Conservation (phyloP, 2,888 invertebrate genomes). For the Drosophila multiciliata region DNA sequence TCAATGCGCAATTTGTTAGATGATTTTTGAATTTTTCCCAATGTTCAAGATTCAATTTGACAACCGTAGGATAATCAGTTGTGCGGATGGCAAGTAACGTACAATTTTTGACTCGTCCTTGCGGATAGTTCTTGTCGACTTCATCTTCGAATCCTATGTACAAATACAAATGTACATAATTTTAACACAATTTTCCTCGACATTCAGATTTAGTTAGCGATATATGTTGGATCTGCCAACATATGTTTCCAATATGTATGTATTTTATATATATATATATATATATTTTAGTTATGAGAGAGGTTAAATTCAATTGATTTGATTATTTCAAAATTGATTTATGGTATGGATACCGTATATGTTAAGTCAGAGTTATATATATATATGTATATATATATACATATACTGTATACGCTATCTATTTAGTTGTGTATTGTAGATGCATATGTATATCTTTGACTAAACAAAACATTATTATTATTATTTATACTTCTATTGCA, state of each 20-base stretch:
- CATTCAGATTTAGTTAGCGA: conserved; percentile 4
- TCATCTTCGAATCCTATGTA: conserved; percentile 21
- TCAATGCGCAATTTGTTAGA: conserved; percentile 20
- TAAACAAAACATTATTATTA: conserved; percentile 16
- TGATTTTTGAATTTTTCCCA: conserved; percentile 7
- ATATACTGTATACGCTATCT: conserved; percentile 4
- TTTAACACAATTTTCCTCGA: conserved; percentile 26
- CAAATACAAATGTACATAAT: conserved; percentile 33
- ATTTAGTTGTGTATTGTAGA: conserved; percentile 10
- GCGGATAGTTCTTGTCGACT: conserved; percentile 6
- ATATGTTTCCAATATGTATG: neutral
- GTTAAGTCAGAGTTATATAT: conserved; percentile 8
- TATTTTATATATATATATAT: neutral
- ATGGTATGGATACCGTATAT: conserved; percentile 12
- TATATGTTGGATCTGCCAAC: conserved; percentile 5
- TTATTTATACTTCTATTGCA: conserved; percentile 18
- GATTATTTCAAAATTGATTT: conserved; percentile 40
- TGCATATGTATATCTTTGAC: conserved; percentile 8
- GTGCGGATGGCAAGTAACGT: conserved; percentile 1
- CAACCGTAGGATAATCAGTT: conserved; percentile 4
- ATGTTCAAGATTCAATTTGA: neutral
- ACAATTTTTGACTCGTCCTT: conserved; percentile 7
- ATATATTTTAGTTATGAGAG: neutral
- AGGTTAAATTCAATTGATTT: conserved; percentile 35
- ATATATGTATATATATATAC: neutral